These are phyloP conservation scores for Lysandra coridon DNA, from an alignment of 2,888 invertebrate genomes.

Conservation along the genomic window DNA sequence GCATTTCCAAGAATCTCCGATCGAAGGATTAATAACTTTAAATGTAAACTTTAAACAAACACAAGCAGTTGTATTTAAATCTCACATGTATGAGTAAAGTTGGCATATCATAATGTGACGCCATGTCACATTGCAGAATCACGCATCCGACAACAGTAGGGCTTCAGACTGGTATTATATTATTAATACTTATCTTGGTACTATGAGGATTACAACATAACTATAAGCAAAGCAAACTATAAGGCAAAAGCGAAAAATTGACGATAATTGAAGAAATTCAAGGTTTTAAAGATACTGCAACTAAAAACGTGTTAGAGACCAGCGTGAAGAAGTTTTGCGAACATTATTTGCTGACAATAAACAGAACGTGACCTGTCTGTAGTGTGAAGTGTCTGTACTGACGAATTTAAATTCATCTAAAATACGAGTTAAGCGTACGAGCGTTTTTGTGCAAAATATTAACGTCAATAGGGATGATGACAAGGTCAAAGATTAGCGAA, in stretches of 20 bases:
- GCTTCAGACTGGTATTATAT: slow-evolving; percentile 7
- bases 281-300: not conserved
- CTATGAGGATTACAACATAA: not conserved
- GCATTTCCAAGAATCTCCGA: too few relatives aligned
- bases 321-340: not conserved
- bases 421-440: not conserved
- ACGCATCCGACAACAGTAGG: not conserved
- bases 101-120: not conserved
- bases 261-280: not conserved
- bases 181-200: not conserved
- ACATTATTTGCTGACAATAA: not conserved
- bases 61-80: not conserved
- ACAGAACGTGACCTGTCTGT: not conserved
- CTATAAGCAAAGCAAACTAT: too few relatives aligned
- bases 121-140: slow-evolving; percentile 12
- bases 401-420: not conserved
- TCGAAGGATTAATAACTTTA: too few relatives aligned
- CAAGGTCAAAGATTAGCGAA: too few relatives aligned
- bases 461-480: not conserved
- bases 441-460: not conserved
- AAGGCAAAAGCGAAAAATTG: not conserved
- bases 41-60: not conserved
- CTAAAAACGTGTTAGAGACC: not conserved
- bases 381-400: not conserved
- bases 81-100: not conserved